Evolutionary conservation across 2,113 vertebrate genomes (phyloP).

Genomic region (Ramphastos sulfuratus): DNA sequence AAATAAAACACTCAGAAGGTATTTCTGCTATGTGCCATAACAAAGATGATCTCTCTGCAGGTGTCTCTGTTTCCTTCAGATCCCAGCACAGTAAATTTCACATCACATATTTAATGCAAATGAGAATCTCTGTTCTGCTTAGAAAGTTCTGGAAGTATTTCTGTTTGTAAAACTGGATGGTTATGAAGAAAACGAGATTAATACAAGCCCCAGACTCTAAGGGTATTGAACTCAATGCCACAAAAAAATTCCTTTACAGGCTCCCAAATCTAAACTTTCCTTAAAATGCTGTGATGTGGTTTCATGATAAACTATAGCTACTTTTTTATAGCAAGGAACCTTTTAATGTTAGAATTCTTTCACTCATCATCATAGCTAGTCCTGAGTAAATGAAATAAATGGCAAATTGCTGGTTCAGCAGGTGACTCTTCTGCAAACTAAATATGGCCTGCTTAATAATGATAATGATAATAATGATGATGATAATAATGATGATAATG

Average conservation of each 20-base stretch:
- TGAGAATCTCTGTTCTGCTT: background rate
- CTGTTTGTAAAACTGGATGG: background rate
- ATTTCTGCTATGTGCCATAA: slow-evolving; percentile 14
- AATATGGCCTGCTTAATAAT: background rate
- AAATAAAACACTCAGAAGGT: slow-evolving; percentile 24
- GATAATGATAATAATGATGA: background rate
- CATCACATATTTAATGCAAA: slow-evolving; percentile 6
- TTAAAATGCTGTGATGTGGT: background rate
- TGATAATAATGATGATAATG: background rate
- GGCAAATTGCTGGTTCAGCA: background rate
- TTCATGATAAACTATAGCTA: background rate
- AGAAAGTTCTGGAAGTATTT: slow-evolving; percentile 9
- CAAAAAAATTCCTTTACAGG: background rate
- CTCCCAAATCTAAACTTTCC: background rate
- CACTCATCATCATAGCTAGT: background rate
- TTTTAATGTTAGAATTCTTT: background rate
- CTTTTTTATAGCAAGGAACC: background rate
- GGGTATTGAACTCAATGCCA: background rate
- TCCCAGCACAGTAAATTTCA: slow-evolving; percentile 50
- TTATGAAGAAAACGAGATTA: background rate
- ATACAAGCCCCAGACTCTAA: background rate
- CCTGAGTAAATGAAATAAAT: background rate
- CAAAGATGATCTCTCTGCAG: slow-evolving; percentile 23
- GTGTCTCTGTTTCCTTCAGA: background rate
- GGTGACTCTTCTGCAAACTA: background rate